phyloP scores from a whole-genome alignment of 2,113 vertebrate genomes.

The Heteronetta atricapilla region DNA sequence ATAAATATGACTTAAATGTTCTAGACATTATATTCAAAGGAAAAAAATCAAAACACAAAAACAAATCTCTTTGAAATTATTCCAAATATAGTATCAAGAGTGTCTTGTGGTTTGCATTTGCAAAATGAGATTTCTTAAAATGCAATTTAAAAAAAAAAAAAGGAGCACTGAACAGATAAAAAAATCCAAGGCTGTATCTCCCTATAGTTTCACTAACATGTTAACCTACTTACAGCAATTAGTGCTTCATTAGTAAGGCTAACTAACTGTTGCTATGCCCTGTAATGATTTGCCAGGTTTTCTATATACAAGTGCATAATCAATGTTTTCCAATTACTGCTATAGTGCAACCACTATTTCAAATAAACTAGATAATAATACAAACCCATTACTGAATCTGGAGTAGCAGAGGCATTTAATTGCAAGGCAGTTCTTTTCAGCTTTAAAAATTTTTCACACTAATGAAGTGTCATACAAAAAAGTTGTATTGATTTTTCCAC shows the following conservation, averaged over 20 bases:
- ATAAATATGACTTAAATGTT: slow-evolving; percentile 30
- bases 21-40: not conserved
- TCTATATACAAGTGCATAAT: slow-evolving; percentile 99
- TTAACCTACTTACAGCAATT: slow-evolving; percentile 99
- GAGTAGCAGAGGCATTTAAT: slow-evolving; percentile 99
- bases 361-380: slow-evolving; percentile 99
- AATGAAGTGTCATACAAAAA: slow-evolving; percentile 99
- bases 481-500: slow-evolving; percentile 99
- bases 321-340: slow-evolving; percentile 99
- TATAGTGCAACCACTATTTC: slow-evolving; percentile 99
- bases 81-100: slow-evolving; percentile 23
- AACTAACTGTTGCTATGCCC: slow-evolving; percentile 99
- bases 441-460: slow-evolving; percentile 99
- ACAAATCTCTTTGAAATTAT: slow-evolving; percentile 23
- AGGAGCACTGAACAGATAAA: slow-evolving; percentile 64
- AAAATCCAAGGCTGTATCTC: slow-evolving; percentile 83
- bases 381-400: slow-evolving; percentile 97
- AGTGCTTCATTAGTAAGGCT: slow-evolving; percentile 99
- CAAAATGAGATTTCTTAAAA: slow-evolving; percentile 39
- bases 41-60: not conserved
- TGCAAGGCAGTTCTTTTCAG: slow-evolving; percentile 97
- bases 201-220: slow-evolving; percentile 98
- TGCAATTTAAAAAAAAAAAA: slow-evolving; percentile 49
- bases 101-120: slow-evolving; percentile 37
- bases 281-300: slow-evolving; percentile 99